Evolutionary conservation across 2,113 vertebrate species (phyloP).

Genomic region (Passer domesticus): DNA sequence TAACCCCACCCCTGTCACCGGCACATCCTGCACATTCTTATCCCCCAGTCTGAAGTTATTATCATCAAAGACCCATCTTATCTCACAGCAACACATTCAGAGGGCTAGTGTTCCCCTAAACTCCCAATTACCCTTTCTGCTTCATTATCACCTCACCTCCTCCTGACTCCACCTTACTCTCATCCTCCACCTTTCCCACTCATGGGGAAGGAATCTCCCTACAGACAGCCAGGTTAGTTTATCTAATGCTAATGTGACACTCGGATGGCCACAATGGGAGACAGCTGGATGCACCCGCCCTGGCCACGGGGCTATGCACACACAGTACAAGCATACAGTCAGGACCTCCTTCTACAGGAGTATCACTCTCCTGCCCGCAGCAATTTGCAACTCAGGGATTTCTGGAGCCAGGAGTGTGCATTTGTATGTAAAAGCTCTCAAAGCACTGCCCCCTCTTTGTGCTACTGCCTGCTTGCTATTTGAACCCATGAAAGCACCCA

Average conservation of each 20-base stretch:
- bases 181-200: not conserved
- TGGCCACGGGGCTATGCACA: not conserved
- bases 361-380: not conserved
- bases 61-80: not conserved
- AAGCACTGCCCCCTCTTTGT: not conserved
- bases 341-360: not conserved
- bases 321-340: not conserved
- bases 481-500: not conserved
- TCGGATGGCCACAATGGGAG: not conserved
- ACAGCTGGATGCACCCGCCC: not conserved
- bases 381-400: not conserved
- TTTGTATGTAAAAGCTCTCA: not conserved
- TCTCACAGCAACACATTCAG: not conserved
- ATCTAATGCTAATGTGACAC: not conserved
- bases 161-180: not conserved
- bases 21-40: not conserved
- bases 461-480: not conserved
- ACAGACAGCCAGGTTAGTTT: not conserved
- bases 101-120: not conserved
- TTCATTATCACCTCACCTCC: not conserved
- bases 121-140: not conserved
- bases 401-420: not conserved
- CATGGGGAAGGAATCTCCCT: not conserved
- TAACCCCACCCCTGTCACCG: rapidly evolving
- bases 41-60: not conserved